Evolutionary conservation across 2,888 invertebrate species (phyloP).

Genomic region (Chloroclysta siterata): DNA sequence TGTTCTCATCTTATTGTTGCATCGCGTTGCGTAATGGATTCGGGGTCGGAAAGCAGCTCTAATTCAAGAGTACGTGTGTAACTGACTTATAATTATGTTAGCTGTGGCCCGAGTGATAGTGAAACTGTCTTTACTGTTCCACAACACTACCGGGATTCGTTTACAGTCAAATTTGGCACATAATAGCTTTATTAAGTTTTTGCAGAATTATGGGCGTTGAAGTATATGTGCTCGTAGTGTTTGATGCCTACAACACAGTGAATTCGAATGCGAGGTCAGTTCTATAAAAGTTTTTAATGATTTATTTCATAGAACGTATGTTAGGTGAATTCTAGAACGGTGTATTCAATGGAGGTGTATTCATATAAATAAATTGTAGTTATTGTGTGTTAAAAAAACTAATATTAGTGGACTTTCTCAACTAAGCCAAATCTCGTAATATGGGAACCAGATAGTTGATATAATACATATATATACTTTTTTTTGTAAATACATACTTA

Average conservation of each 20-base stretch:
- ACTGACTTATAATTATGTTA: conserved; percentile 36
- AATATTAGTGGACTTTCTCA: too few species aligned
- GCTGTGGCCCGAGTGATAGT: conserved; percentile 30
- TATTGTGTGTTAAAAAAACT: too few species aligned
- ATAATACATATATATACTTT: too few species aligned
- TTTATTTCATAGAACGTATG: too few species aligned
- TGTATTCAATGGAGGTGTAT: too few species aligned
- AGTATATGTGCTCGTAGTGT: too few species aligned
- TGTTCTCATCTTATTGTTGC: conserved; percentile 54
- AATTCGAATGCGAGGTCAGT: not conserved
- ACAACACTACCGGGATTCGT: not conserved
- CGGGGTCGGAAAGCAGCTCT: conserved; percentile 49
- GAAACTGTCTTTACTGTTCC: conserved; percentile 18
- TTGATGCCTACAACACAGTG: too few species aligned
- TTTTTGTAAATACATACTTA: too few species aligned
- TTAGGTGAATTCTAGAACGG: too few species aligned
- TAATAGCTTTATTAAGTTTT: not conserved
- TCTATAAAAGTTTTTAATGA: not conserved
- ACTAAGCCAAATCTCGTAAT: too few species aligned
- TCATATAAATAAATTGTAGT: too few species aligned
- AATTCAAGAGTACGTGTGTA: conserved; percentile 46
- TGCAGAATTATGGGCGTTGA: not conserved
- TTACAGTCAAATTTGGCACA: not conserved
- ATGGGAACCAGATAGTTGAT: too few species aligned
- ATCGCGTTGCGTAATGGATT: conserved; percentile 53